Evolutionary conservation across 2,797 vertebrate genomes (phyloP), one percentile per base, ranked within the genome.

Genomic region (Sarcoramphus papa): DNA sequence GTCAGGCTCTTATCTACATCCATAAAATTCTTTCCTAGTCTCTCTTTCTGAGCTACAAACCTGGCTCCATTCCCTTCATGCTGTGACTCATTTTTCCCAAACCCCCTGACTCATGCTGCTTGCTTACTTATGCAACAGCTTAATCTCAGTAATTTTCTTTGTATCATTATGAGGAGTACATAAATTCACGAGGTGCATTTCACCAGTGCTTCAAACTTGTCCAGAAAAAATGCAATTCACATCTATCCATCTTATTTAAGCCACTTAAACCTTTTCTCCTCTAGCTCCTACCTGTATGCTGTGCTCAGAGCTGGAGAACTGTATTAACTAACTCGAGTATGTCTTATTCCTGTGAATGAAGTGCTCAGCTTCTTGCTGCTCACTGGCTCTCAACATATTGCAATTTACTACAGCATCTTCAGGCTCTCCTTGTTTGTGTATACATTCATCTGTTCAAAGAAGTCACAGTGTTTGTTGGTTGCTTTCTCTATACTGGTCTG

Each of bases 71-170:
- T 95, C 88, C 86, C 86, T 97, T 64, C 73, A 77, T 0, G 35
- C 96, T 97, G 90, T 97, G 98, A 98, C 89, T 98, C 97, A 98
- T 87, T 98, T 96, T 98, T 98, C 97, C 98, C 97, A 98, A 98
- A 97, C 97, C 97, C 96, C 98, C 97, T 98, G 98, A 98, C 97
- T 98, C 97, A 98, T 95, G 97, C 97, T 97, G 97, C 96, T 97
- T 64, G 60, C 92, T 97, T 86, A 96, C 97, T 98, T 98, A 98
- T 98, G 98, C 97, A 98, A 98, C 97, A 96, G 81, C 95, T 97
- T 98, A 98, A 98, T 98, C 98, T 98, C 96, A 81, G 93, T 86
- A 97, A 94, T 97, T 98, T 98, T 97, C 97, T 97, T 97, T n/a
- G 5, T 97, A 97, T 96, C 97, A 96, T 96, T 97, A 97, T 97